Conservation (phyloP, 2,797 vertebrate genomes). For the Emydoidea blandingii region DNA sequence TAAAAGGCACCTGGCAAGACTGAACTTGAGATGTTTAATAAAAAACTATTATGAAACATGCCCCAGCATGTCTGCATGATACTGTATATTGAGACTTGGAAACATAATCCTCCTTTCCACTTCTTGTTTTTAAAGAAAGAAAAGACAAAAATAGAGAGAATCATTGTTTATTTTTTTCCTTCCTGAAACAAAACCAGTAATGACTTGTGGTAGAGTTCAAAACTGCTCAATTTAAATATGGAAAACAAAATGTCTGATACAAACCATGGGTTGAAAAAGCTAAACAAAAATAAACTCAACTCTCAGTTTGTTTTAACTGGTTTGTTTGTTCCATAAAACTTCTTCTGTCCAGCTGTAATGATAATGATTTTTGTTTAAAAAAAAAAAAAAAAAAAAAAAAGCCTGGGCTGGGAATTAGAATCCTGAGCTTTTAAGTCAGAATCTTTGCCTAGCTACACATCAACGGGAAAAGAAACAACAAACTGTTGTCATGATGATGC, state of each 20-base stretch:
- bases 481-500: slow-evolving; percentile 39
- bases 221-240: slow-evolving; percentile 23
- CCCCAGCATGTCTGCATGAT: not conserved
- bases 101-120: not conserved
- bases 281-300: slow-evolving; percentile 18
- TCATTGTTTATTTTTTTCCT: not conserved
- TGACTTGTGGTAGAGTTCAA: slow-evolving; percentile 33
- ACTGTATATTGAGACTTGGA: not conserved
- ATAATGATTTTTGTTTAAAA: slow-evolving; percentile 5
- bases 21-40: not conserved
- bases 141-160: not conserved
- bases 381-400: slow-evolving; percentile 7
- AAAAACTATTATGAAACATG: not conserved
- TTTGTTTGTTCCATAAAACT: not conserved
- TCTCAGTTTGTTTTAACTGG: slow-evolving; percentile 53
- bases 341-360: slow-evolving; percentile 24
- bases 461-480: slow-evolving; percentile 52
- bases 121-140: not conserved
- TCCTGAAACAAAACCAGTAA: not conserved
- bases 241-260: slow-evolving; percentile 27
- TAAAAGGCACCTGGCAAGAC: not conserved
- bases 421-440: slow-evolving; percentile 49
- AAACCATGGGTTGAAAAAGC: not conserved
- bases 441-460: slow-evolving; percentile 54
- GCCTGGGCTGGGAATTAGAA: slow-evolving; percentile 8